Evolutionary conservation across 2,113 vertebrate genomes (phyloP).

Genomic region (Potamarius usumacintae): DNA sequence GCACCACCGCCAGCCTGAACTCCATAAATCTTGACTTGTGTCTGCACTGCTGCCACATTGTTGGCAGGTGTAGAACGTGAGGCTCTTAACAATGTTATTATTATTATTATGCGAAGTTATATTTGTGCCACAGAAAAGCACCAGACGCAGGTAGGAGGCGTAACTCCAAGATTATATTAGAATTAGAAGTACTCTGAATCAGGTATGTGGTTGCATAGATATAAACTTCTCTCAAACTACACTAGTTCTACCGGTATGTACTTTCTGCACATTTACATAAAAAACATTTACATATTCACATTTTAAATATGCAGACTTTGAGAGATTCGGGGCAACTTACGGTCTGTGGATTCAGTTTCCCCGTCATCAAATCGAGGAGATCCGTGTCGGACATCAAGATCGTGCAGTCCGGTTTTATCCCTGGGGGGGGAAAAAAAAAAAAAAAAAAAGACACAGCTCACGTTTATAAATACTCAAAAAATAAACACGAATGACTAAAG

Average conservation of each 20-base stretch:
- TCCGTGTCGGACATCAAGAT: slow-evolving; percentile 85
- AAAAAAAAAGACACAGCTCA: neutral
- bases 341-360: slow-evolving; percentile 87
- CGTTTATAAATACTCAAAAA: neutral
- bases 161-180: too few relatives aligned
- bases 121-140: too few relatives aligned
- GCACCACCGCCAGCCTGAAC: neutral
- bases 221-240: neutral
- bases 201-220: too few relatives aligned
- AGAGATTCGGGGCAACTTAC: slow-evolving; percentile 69
- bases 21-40: too few relatives aligned
- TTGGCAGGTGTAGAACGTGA: too few relatives aligned
- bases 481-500: neutral
- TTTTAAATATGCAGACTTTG: neutral
- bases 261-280: neutral
- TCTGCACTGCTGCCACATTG: too few relatives aligned
- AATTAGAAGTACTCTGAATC: too few relatives aligned
- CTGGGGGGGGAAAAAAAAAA: slow-evolving; percentile 62
- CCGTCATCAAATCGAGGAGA: slow-evolving; percentile 86
- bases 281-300: neutral
- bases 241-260: neutral
- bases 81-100: too few relatives aligned
- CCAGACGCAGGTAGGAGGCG: too few relatives aligned
- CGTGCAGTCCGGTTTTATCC: slow-evolving; percentile 86
- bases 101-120: too few relatives aligned